phyloP scores from a whole-genome alignment of 2,888 invertebrate genomes.

The Ceramica pisi region DNA sequence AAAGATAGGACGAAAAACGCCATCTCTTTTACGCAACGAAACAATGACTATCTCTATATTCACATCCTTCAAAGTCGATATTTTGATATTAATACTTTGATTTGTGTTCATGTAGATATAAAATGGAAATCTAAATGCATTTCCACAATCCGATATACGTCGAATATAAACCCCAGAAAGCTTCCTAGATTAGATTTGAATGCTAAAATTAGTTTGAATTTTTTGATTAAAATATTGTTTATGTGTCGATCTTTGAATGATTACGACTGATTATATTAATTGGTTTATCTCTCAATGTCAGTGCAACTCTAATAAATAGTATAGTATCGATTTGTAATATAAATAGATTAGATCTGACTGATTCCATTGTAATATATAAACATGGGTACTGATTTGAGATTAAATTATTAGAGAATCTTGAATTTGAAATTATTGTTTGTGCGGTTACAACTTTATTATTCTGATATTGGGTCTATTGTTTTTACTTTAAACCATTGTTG shows the following conservation, averaged over 20 bases:
- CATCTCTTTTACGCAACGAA: background rate
- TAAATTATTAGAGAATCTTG: too few species aligned
- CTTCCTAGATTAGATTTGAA: slow-evolving; percentile 23
- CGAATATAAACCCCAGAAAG: background rate
- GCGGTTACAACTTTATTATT: too few species aligned
- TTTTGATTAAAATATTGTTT: slow-evolving; percentile 30
- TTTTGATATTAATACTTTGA: background rate
- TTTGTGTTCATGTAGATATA: background rate
- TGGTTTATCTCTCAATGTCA: slow-evolving; percentile 29
- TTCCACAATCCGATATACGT: slow-evolving; percentile 16
- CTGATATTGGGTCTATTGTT: too few species aligned
- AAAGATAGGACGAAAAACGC: background rate
- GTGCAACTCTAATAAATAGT: slow-evolving; percentile 35
- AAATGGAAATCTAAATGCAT: slow-evolving; percentile 13
- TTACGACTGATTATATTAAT: slow-evolving; percentile 38
- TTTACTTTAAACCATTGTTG: too few species aligned
- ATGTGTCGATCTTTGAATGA: slow-evolving; percentile 32
- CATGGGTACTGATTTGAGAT: slow-evolving; percentile 35
- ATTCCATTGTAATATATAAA: slow-evolving; percentile 33
- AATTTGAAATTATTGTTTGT: background rate
- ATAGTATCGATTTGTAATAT: slow-evolving; percentile 27
- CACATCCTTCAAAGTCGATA: background rate
- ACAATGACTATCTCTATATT: background rate
- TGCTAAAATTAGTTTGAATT: slow-evolving; percentile 33
- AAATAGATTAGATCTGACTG: slow-evolving; percentile 45